Percentiles rank a stretch among this genome's conserved stretches.
Conservation (phyloP, 2,888 invertebrate genomes). For the Argyresthia goedartella region DNA sequence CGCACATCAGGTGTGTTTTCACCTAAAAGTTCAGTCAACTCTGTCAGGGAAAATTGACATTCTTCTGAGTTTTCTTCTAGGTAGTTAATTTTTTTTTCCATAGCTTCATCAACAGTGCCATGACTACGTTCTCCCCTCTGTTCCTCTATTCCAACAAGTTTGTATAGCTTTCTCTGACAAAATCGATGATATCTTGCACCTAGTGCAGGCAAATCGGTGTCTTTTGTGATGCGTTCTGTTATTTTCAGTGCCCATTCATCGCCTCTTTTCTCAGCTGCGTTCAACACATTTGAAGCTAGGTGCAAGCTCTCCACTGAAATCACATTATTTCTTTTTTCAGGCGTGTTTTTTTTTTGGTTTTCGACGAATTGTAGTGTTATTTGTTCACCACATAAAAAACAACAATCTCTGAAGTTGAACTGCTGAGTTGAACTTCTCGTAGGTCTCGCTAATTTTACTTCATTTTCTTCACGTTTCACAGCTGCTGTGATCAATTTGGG, state of each 20-base stretch:
- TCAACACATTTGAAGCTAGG: neutral
- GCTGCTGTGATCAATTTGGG: neutral
- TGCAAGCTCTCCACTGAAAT: neutral
- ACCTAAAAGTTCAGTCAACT: neutral
- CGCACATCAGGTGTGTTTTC: neutral
- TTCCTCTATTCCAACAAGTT: neutral
- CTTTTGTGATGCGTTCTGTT: conserved; percentile 1
- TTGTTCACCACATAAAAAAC: conserved; percentile 1
- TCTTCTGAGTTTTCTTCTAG: neutral
- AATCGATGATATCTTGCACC: neutral
- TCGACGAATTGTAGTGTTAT: neutral
- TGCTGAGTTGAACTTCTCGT: neutral
- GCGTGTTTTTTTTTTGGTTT: neutral
- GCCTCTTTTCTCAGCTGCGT: neutral
- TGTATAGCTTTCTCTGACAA: neutral
- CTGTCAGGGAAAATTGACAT: conserved; percentile 1
- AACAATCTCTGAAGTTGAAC: neutral
- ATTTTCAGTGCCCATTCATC: neutral
- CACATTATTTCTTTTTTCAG: neutral
- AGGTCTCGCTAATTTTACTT: neutral
- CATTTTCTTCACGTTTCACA: neutral
- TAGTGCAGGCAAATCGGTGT: conserved; percentile 1
- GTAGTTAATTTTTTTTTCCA: neutral
- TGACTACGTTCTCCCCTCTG: neutral
- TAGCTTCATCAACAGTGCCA: neutral